Conservation (phyloP, 2,113 vertebrate species). For the Copsychus sechellarum region DNA sequence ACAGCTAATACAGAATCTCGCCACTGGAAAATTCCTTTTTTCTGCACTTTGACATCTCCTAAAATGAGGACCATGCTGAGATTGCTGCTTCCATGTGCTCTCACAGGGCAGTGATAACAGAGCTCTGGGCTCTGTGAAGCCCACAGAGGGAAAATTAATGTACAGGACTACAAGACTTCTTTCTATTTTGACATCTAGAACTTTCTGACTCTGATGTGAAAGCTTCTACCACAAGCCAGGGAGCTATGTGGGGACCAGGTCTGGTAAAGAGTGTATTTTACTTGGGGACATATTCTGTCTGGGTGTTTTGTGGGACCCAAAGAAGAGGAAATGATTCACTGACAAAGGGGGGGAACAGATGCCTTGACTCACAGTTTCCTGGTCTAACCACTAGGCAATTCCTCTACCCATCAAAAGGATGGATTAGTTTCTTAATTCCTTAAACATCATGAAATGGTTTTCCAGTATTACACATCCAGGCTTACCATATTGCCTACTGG, state of each 20-base stretch:
- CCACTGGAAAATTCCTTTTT: background rate
- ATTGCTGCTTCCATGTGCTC: background rate
- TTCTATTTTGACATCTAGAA: background rate
- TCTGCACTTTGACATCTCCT: background rate
- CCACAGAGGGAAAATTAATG: background rate
- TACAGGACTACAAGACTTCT: background rate
- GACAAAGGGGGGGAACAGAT: slow-evolving; percentile 13
- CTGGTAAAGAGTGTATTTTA: background rate
- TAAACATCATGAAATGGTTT: background rate
- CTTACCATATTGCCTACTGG: background rate
- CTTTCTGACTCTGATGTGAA: background rate
- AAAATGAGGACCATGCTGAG: background rate
- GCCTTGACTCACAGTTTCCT: slow-evolving; percentile 55
- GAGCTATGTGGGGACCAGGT: background rate
- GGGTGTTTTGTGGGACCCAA: background rate
- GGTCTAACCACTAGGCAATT: slow-evolving; percentile 40
- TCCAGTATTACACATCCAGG: background rate
- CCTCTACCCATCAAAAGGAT: slow-evolving; percentile 18
- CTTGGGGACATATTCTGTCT: slow-evolving; percentile 31
- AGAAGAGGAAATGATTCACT: slow-evolving; percentile 63
- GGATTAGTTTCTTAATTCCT: slow-evolving; percentile 3
- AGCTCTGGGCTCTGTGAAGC: background rate
- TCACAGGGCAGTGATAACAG: background rate
- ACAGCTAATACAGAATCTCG: background rate
- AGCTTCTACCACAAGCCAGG: background rate